Base-by-base conservation (phyloP, 2,888 invertebrate genomes). In the Leptogaster cylindrica region DNA sequence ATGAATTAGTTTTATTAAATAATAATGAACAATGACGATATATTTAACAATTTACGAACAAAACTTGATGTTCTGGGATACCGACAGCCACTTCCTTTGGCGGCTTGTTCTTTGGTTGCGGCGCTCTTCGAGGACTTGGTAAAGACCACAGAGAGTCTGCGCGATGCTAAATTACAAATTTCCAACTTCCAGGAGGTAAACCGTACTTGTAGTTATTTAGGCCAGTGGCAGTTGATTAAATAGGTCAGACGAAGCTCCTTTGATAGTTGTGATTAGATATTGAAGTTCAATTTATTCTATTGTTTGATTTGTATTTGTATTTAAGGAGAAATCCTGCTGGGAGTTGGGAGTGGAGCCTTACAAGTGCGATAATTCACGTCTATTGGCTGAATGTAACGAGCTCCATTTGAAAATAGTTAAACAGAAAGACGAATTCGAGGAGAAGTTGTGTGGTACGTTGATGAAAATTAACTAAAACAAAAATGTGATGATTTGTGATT, bases 51-150 rank as follows among this genome's bases (percentile, higher is more conserved):
- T 65, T 72, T 81, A 16, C 77, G 93, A 61, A 85, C 87, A 70
- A 89, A 92, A 76, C 83, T 95, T 36, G 90, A 95, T 80, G 87
- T 88, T 69, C 84, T 95, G 70, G 95, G 95, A 1, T 95, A 94
- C 77, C 86, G 85, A 46, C 90, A 93, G 75, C 83, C 87, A 1
- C 82, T 95, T 70, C 88, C 89, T 0, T 79, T 89, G 10, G 92
- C 94, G 70, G 88, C 90, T 46, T 84, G 94, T 39, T 89, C 92
- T 33, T 81, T 96, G 71, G 91, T 94, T 72, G 90, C 92, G 80
- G 88, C 87, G 76, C 79, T 96, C 68, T 82, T 95, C 64, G 88
- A 88, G 46, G 95, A 96, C 81, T 84, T 95, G 68, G 84, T 94
- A 69, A 90, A 91, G 77, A 94, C 94, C 6, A 95, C 93, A n/a